Evolutionary conservation across 1,140 invertebrate genomes (phyloP).

Genomic region (Drosophila cardini): DNA sequence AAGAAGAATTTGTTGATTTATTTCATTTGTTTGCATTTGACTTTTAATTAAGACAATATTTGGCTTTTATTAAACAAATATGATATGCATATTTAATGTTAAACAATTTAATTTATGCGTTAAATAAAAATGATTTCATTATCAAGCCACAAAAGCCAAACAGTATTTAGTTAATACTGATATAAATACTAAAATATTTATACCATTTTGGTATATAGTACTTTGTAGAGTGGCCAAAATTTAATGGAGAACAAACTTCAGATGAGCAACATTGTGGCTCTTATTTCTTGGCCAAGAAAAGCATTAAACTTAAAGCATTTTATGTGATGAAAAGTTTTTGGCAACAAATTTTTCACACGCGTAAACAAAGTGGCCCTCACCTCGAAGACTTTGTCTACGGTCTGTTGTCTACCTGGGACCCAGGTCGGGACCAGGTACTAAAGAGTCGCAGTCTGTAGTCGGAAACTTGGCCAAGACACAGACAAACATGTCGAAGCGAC

Average conservation of each 20-base stretch:
- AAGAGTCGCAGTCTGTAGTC: conserved; percentile 15
- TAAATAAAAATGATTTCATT: conserved; percentile 14
- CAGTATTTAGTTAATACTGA: background rate
- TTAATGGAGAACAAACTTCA: conserved; percentile 6
- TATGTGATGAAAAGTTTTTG: conserved; percentile 70
- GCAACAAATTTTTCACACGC: conserved; percentile 74
- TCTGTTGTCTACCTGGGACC: conserved; percentile 34
- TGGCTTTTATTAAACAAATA: conserved; percentile 45
- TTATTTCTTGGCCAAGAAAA: conserved; percentile 24
- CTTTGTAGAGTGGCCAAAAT: conserved; percentile 1
- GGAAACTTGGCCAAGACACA: conserved; percentile 56
- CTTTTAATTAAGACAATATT: conserved; percentile 47
- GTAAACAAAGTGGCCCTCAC: conserved; percentile 62
- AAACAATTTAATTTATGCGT: conserved; percentile 1
- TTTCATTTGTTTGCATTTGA: conserved; percentile 40
- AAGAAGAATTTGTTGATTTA: conserved; percentile 35
- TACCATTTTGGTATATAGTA: background rate
- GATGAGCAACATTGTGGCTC: conserved; percentile 30
- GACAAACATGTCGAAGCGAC: conserved; percentile 77
- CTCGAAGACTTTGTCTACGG: conserved; percentile 39
- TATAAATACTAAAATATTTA: background rate
- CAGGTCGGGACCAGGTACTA: conserved; percentile 25
- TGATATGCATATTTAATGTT: conserved; percentile 25
- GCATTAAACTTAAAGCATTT: conserved; percentile 70
- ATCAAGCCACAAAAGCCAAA: background rate